A percentile compares a stretch with the other conserved stretches of the same genome.
These are phyloP conservation scores for Sesamia nonagrioides DNA, from an alignment of 1,140 invertebrate species.

Conservation along the genomic window DNA sequence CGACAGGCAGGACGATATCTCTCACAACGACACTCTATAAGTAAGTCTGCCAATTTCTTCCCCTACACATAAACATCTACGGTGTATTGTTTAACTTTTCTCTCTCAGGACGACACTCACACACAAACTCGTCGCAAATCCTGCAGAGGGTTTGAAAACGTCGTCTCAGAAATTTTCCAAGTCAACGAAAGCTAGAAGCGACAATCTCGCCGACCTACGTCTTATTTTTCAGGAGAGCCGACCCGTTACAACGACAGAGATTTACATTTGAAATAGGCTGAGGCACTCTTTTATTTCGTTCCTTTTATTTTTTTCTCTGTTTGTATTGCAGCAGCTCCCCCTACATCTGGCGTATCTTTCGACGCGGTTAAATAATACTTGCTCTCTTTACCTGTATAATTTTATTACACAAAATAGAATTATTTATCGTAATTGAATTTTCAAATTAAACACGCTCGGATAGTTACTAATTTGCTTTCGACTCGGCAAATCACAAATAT, in stretches of 20 bases:
- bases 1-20: slow-evolving; percentile 2
- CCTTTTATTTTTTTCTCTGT: slow-evolving; percentile 64
- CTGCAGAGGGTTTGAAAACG: slow-evolving; percentile 64
- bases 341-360: slow-evolving; percentile 27
- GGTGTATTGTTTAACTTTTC: slow-evolving; percentile 69
- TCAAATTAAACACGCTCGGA: slow-evolving; percentile 37
- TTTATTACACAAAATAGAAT: slow-evolving; percentile 45
- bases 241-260: slow-evolving; percentile 77
- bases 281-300: slow-evolving; percentile 71
- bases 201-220: slow-evolving; percentile 72
- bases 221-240: slow-evolving; percentile 77
- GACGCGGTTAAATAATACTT: slow-evolving; percentile 34
- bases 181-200: slow-evolving; percentile 73
- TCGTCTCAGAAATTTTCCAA: slow-evolving; percentile 73
- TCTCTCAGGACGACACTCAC: slow-evolving; percentile 57
- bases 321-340: slow-evolving; percentile 54
- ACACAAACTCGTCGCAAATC: slow-evolving; percentile 75
- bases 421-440: slow-evolving; percentile 41
- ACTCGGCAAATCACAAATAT: slow-evolving; percentile 47
- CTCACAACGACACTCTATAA: slow-evolving; percentile 37
- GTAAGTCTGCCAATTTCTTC: slow-evolving; percentile 42
- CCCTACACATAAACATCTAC: slow-evolving; percentile 49
- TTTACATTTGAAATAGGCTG: slow-evolving; percentile 82
- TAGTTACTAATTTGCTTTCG: slow-evolving; percentile 43
- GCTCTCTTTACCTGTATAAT: slow-evolving; percentile 36